Evolutionary conservation across 2,888 invertebrate species (phyloP), one percentile per base, ranked within the genome.

Genomic region (Protophormia terraenovae): DNA sequence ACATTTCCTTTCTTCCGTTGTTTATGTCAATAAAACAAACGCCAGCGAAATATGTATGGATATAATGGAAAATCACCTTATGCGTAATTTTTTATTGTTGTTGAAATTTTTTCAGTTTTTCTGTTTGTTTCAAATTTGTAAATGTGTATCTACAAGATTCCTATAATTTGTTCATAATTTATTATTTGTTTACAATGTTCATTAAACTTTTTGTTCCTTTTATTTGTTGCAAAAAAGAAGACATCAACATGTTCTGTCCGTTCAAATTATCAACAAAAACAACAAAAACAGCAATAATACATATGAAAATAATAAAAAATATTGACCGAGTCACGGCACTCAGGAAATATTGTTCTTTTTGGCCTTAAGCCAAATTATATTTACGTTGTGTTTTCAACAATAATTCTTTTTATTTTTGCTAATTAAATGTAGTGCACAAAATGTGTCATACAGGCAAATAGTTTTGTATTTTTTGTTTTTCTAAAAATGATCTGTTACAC

Each of bases 241-340:
- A 58, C 24, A 53, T 32, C 72, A 55, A 27, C n/a, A 27, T 22
- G 19, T 12, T 35, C 16, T 16, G 41, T 8, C 35, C 3, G 27
- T 47, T n/a, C 32, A 24, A 22, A 72, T 60, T 60, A 60, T 10
- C 10, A 55, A 53, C 10, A 72, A 55, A 35, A n/a, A 35, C 27
- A 67, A 47, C 4, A 29, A 32, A 27, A 45, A 45, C 5, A 27
- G 41, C 5, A 73, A 38, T 29, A 50, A 50, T 24, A 62, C 10
- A 72, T 55, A 35, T 14, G 24, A 66, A 78, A 82, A 50, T 72
- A 55, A 83, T 60, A 55, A 79, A 81, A 29, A 29, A 22, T 53
- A 55, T 84, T 86, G 84, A 87, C 87, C 87, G 78, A 87, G 85
- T 87, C 87, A 87, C 81, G 81, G 86, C 76, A 76, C 78, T 83